phyloP scores from a whole-genome alignment of 2,113 vertebrate species.

The Cryptoleucopteryx plumbea region DNA sequence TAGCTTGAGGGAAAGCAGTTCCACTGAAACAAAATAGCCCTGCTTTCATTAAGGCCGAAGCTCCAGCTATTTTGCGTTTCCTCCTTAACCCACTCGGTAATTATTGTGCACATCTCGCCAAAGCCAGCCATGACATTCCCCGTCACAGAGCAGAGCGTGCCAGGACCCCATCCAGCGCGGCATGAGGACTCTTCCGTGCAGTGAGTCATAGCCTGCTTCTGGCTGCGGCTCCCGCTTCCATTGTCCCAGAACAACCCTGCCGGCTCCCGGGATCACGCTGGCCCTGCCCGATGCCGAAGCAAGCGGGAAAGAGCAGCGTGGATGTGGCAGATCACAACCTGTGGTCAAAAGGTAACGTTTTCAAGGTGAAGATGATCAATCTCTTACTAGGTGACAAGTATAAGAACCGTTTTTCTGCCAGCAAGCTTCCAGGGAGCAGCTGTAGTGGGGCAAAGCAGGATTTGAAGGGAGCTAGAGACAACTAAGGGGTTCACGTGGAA shows the following conservation, averaged over 20 bases:
- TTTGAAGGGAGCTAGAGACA: neutral
- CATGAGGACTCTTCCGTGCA: neutral
- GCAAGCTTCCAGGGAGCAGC: neutral
- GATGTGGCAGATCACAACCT: neutral
- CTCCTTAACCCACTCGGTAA: neutral
- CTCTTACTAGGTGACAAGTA: neutral
- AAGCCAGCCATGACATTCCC: neutral
- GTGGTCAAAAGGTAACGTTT: neutral
- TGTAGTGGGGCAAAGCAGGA: neutral
- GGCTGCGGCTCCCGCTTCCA: neutral
- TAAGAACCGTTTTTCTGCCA: neutral
- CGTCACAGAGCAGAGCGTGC: neutral
- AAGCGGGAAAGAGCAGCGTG: neutral
- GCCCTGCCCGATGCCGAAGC: neutral
- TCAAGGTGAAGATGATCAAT: neutral
- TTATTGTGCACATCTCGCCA: neutral
- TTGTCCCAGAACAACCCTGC: conserved; percentile 7
- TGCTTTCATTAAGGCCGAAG: neutral
- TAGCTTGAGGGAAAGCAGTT: neutral
- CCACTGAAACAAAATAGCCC: neutral
- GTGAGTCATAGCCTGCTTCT: conserved; percentile 24
- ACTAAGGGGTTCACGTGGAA: neutral
- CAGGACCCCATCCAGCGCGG: neutral
- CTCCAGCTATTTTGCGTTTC: neutral
- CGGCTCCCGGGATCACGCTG: neutral